Evolutionary conservation across 1,140 invertebrate species (phyloP).

Genomic region (Drosophila asahinai): DNA sequence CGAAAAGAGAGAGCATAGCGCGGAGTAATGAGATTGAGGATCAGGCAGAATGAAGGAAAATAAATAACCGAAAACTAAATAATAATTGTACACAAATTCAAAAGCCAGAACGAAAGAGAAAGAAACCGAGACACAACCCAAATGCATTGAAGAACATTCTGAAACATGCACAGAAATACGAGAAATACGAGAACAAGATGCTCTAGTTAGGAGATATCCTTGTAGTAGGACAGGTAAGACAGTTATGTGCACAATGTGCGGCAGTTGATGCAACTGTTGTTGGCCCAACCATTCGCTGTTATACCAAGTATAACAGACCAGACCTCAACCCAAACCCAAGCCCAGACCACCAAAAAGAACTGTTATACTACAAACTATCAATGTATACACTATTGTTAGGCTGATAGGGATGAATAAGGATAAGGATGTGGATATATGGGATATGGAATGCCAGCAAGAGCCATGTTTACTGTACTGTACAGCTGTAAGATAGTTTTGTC

Average conservation of each 20-base stretch:
- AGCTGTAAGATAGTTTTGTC: constrained; percentile 69
- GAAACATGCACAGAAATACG: not conserved
- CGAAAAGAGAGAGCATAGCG: constrained; percentile 12
- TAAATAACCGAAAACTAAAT: constrained; percentile 8
- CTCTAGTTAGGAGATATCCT: constrained; percentile 5
- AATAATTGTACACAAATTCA: not conserved
- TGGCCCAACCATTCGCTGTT: constrained; percentile 26
- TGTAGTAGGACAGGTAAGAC: constrained; percentile 4
- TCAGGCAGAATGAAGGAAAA: constrained; percentile 12
- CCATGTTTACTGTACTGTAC: constrained; percentile 67
- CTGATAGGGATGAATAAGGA: constrained; percentile 17
- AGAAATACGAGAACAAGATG: not conserved
- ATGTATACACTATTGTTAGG: constrained; percentile 46
- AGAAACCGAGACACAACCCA: not conserved
- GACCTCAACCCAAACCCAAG: constrained; percentile 29
- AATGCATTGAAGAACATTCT: constrained; percentile 17
- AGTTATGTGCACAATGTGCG: constrained; percentile 35
- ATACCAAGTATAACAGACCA: constrained; percentile 43
- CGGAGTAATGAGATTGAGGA: constrained; percentile 30
- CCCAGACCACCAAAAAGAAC: constrained; percentile 29
- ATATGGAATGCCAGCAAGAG: constrained; percentile 44
- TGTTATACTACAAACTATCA: constrained; percentile 18
- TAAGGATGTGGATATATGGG: constrained; percentile 20
- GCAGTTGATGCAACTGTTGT: constrained; percentile 45
- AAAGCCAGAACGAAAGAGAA: too few relatives aligned